Conservation (phyloP, 2,888 invertebrate genomes). For the Cordilura impudica region DNA sequence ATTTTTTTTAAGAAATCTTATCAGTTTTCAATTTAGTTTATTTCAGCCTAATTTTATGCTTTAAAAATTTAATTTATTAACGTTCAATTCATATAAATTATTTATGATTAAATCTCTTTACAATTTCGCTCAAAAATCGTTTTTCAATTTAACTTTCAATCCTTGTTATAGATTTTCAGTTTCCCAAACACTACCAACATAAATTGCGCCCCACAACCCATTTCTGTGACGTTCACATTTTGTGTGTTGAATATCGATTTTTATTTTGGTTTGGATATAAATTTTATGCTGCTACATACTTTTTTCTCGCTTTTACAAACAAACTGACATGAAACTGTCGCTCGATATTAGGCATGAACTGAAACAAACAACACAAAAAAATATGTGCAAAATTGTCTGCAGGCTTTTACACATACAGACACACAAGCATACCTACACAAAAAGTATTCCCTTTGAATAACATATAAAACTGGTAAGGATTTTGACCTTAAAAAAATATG, state of each 20-base stretch:
- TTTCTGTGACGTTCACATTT: slow-evolving; percentile 36
- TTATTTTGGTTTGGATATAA: slow-evolving; percentile 38
- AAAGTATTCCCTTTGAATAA: not conserved
- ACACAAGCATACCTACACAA: not conserved
- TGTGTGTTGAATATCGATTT: slow-evolving; percentile 58
- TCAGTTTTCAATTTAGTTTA: not conserved
- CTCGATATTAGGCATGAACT: slow-evolving; percentile 31
- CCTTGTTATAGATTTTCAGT: slow-evolving; percentile 30
- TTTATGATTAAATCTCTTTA: not conserved
- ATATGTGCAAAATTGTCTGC: slow-evolving; percentile 50
- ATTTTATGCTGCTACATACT: not conserved
- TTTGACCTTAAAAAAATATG: slow-evolving; percentile 57
- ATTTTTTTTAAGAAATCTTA: not conserved
- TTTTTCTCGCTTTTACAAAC: slow-evolving; percentile 4
- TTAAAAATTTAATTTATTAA: no score
- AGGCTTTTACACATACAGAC: slow-evolving; percentile 32
- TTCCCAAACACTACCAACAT: not conserved
- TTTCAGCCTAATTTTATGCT: not conserved
- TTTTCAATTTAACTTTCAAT: slow-evolving; percentile 26
- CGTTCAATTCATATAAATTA: not conserved
- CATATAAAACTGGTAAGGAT: slow-evolving; percentile 51
- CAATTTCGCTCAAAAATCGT: not conserved
- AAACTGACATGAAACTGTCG: slow-evolving; percentile 49
- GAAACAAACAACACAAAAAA: slow-evolving; percentile 18
- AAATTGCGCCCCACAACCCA: slow-evolving; percentile 27